Evolutionary conservation across 2,888 invertebrate genomes (phyloP).

Genomic region (Polydrusus tereticollis): DNA sequence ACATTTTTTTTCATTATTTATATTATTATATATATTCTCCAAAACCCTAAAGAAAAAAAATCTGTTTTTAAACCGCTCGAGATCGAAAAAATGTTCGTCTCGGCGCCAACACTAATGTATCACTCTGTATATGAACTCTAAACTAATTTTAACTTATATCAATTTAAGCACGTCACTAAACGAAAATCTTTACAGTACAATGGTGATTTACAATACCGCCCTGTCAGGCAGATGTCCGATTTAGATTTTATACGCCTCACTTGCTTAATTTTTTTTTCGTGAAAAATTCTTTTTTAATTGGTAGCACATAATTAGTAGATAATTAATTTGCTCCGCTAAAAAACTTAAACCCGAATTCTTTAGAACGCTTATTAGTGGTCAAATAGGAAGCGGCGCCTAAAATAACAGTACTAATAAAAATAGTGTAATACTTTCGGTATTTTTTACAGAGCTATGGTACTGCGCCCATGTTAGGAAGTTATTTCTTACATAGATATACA

Average conservation of each 20-base stretch:
- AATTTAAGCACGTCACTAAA: too few species aligned
- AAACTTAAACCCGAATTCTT: not conserved
- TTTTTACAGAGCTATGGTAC: not conserved
- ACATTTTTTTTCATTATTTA: too few species aligned
- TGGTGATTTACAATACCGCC: not conserved
- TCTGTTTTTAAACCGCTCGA: too few species aligned
- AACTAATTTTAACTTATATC: too few species aligned
- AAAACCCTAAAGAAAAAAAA: too few species aligned
- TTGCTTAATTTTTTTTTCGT: not conserved
- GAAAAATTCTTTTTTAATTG: not conserved
- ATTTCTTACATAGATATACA: too few species aligned
- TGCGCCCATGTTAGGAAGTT: too few species aligned
- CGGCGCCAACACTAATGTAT: too few species aligned
- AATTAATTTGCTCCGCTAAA: not conserved
- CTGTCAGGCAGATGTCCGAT: not conserved
- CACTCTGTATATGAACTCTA: too few species aligned
- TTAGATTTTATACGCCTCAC: not conserved
- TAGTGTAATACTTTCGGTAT: not conserved
- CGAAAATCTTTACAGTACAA: not conserved
- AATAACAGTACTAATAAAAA: not conserved
- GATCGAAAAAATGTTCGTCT: too few species aligned
- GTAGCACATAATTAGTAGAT: not conserved
- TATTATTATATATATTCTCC: too few species aligned
- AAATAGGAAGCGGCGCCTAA: not conserved
- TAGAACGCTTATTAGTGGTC: not conserved